Base-by-base conservation (phyloP, 2,113 vertebrate genomes). In the Sigmodon hispidus region DNA sequence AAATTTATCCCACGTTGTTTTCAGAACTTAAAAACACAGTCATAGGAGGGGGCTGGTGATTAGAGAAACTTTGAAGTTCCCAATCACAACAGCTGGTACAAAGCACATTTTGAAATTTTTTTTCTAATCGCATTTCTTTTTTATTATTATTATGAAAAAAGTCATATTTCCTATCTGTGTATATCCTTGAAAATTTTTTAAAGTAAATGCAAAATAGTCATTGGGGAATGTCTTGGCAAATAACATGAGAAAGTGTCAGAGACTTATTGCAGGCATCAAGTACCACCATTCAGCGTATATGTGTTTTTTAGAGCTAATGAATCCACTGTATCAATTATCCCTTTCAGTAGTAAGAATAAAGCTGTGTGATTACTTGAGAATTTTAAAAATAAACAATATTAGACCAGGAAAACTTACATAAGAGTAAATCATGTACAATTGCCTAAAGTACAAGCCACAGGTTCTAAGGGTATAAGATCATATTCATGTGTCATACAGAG, bases 11-110 rank as follows among this genome's bases (percentile, higher is more conserved):
- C 34, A 96, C 79, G 90, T 97, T 93, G 97, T 59, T 70, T 73
- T 57, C 83, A 52, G 63, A 97, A 97, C 84, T 88, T 75, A 96
- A 96, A 84, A 92, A 98, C 90, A 95, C 40, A 96, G 90, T 96
- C 94, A 95, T 63, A 96, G 40, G 43, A 79, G 73, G 43, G 81
- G 76, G 70, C 45, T 96, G 83, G 57, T 89, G 96, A 96, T 97
- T 97, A 97, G 90, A 96, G 90, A 92, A 97, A 94, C 67, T 98
- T 90, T 98, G 40, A 98, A 96, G 80, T 98, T 96, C 97, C 69
- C 81, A 94, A 97, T 97, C 87, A 96, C 95, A 97, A 45, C 85
- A 98, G 76, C 85, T 96, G 90, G 89, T 92, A 70, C 91, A 97
- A 96, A 97, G 67, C 96, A 90, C 89, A 95, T 93, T 63, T 89